Conservation (phyloP, 1,140 invertebrate genomes). For the Nephila pilipes region DNA sequence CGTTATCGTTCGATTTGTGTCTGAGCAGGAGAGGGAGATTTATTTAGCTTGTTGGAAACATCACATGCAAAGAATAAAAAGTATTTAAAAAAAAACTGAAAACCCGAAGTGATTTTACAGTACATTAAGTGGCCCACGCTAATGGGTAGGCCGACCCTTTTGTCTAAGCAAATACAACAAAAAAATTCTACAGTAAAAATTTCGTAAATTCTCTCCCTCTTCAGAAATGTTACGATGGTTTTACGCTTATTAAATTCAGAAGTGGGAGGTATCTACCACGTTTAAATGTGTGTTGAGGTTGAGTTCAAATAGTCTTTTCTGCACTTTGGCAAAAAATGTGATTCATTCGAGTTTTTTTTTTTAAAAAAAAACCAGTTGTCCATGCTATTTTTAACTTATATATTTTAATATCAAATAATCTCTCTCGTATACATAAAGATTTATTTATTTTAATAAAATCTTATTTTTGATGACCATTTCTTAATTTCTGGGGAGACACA, state of each 20-base stretch:
- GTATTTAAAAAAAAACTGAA: slow-evolving; percentile 2
- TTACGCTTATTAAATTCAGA: neutral
- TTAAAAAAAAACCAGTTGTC: no score
- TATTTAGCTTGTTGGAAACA: slow-evolving; percentile 41
- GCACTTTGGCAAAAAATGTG: neutral
- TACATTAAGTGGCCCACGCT: slow-evolving; percentile 63
- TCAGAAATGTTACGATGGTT: neutral
- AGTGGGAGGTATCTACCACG: neutral
- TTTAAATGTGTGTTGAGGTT: neutral
- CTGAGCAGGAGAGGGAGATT: slow-evolving; percentile 5
- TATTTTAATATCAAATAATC: no score
- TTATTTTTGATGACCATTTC: no score
- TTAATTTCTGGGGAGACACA: no score
- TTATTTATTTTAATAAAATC: no score
- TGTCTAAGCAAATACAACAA: neutral
- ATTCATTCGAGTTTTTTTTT: neutral
- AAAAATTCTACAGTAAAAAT: neutral
- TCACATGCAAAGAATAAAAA: neutral
- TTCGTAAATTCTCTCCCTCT: neutral
- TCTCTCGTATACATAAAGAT: no score
- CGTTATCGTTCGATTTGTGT: slow-evolving; percentile 47
- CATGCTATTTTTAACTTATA: no score
- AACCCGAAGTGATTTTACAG: slow-evolving; percentile 30
- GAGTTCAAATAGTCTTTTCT: neutral
- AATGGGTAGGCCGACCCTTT: slow-evolving; percentile 34